Base-by-base conservation (phyloP, 1,140 invertebrate species). In the Pogonomyrmex californicus region DNA sequence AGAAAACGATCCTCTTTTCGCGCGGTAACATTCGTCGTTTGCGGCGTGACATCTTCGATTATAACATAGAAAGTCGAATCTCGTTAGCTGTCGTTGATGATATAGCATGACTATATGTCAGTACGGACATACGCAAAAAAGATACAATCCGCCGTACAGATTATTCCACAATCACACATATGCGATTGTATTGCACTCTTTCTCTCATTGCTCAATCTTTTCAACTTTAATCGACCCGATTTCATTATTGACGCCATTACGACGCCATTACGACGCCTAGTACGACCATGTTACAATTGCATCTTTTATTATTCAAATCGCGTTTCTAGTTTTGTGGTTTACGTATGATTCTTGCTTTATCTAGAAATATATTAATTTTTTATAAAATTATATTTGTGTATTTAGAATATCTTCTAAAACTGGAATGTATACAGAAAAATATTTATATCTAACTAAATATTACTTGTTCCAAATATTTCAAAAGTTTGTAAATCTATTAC, bases 61-160 rank as follows among this genome's bases (percentile, higher is more conserved):
- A 71, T 68, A 56, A 78, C 73, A 56, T 86, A 86, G 75, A 86
- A 85, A 78, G 33, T 79, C 56, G 83, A 86, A 70, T 86, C 83
- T 79, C 83, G 62, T 87, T 87, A 87, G 23, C 85, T 82, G 75
- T 79, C 54, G 30, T 36, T 78, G 36, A 36, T 49, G 68, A 75
- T 71, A 12, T 36, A 60, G 38, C 66, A 58, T 36, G 79, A 36
- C 41, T 58, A 71, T 60, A 71, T 60, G 66, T 71, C 41, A 82
- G 6, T 14, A 38, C 14, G 23, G 47, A 77, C 51, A 36, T 36
- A 41, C 12, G 33, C 23, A 36, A 58, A 36, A 63, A 47, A 44
- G 9, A 17, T 54, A 36, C 6, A 54, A 79, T 79, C 23, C 17
- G 23, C 12, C 47, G 33, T 38, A 44, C n/a, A 30, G 47, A 54